Conservation (phyloP, 2,113 vertebrate genomes). For the Plecotus auritus region DNA sequence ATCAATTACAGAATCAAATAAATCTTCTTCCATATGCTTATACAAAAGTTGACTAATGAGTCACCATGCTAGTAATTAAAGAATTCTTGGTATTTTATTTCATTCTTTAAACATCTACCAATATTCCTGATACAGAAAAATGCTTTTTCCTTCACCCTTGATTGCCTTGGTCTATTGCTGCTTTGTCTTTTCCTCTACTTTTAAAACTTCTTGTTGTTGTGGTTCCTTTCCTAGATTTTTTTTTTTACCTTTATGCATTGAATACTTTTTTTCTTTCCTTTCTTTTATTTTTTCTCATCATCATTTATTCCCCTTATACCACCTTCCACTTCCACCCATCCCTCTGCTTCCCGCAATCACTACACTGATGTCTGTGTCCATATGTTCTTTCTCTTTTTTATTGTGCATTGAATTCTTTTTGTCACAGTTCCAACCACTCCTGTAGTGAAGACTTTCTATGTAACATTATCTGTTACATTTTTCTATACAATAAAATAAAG, state of each 20-base stretch:
- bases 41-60: conserved; percentile 41
- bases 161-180: not conserved
- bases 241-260: not conserved
- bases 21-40: not conserved
- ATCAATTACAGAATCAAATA: conserved; percentile 37
- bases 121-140: conserved; percentile 29
- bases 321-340: not conserved
- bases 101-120: conserved; percentile 35
- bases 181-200: not conserved
- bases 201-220: not conserved
- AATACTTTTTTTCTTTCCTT: not conserved
- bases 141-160: not conserved
- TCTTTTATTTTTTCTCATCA: not conserved
- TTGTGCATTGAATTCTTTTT: not conserved
- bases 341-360: no score
- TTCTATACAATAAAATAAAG: not conserved
- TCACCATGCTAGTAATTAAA: not conserved
- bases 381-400: not conserved
- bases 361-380: not conserved
- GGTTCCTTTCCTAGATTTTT: not conserved
- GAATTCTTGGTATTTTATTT: conserved; percentile 14
- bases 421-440: not conserved
- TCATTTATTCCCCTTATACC: not conserved
- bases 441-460: not conserved
- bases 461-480: not conserved